Percentiles rank a stretch among this genome's conserved stretches.
Evolutionary conservation across 2,113 vertebrate species (phyloP).

Genomic region (Neolamprologus cancellatus): DNA sequence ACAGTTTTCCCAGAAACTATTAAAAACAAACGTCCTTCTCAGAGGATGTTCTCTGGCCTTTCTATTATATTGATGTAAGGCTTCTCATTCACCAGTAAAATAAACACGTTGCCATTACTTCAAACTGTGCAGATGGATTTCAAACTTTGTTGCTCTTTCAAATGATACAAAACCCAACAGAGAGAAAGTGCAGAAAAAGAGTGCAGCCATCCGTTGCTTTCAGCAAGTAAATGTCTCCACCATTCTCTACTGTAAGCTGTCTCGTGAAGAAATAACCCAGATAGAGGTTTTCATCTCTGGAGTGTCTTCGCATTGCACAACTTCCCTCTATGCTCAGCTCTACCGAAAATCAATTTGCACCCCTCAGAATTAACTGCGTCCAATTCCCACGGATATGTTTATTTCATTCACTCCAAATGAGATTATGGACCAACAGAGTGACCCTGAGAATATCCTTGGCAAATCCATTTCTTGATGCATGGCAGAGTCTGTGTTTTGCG

Average conservation of each 20-base stretch:
- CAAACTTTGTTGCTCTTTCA: not conserved
- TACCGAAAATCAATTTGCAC: slow-evolving; percentile 59
- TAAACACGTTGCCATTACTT: slow-evolving; percentile 1
- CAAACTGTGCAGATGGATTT: not conserved
- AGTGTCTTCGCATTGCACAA: slow-evolving; percentile 12
- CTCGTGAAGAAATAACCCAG: not conserved
- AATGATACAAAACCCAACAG: not conserved
- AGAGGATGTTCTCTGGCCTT: not conserved
- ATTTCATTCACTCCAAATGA: slow-evolving; percentile 66
- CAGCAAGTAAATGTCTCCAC: not conserved
- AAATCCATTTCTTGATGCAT: slow-evolving; percentile 53
- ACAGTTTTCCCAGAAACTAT: not conserved
- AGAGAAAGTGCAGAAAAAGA: not conserved
- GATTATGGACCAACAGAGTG: slow-evolving; percentile 61
- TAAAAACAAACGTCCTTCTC: not conserved
- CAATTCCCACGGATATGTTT: slow-evolving; percentile 65
- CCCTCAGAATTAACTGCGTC: slow-evolving; percentile 58
- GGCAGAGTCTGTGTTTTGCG: not conserved
- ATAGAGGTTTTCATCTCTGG: slow-evolving; percentile 16
- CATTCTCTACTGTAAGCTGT: not conserved
- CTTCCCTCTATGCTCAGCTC: not conserved
- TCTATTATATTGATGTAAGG: not conserved
- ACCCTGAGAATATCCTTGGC: slow-evolving; percentile 56
- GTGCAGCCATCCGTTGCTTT: not conserved
- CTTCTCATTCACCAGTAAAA: not conserved